Conservation (phyloP, 2,113 vertebrate genomes). For the Hipposideros armiger region DNA sequence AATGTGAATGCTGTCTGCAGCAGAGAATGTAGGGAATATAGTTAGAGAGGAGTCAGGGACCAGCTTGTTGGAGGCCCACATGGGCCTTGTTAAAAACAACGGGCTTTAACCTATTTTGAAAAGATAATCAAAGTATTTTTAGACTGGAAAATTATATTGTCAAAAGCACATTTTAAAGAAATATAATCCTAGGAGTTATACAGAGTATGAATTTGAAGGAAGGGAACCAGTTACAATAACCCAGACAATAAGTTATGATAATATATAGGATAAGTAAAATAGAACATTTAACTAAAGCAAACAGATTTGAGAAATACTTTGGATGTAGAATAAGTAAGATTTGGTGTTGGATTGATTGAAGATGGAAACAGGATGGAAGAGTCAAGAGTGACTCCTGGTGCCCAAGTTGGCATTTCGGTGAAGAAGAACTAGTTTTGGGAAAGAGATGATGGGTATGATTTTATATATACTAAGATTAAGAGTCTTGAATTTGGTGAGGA, state of each 20-base stretch:
- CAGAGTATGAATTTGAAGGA: background rate
- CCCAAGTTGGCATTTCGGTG: background rate
- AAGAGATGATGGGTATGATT: background rate
- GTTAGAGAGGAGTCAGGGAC: background rate
- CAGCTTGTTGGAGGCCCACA: background rate
- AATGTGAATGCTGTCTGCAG: background rate
- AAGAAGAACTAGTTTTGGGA: background rate
- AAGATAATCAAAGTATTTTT: background rate
- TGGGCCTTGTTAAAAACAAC: background rate
- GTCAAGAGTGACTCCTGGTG: background rate
- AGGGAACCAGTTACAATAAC: background rate
- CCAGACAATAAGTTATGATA: background rate
- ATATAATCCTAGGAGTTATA: background rate
- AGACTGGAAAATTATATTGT: background rate
- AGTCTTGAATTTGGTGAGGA: background rate
- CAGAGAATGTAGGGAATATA: background rate
- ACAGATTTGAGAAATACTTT: background rate
- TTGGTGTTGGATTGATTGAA: background rate
- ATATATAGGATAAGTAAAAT: background rate
- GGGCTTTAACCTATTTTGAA: background rate
- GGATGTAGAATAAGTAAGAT: background rate
- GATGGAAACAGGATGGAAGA: background rate
- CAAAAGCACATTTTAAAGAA: constrained; percentile 5
- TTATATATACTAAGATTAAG: background rate
- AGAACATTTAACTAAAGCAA: background rate